Base-by-base conservation (phyloP, 2,888 invertebrate species). In the Cheilosia variabilis region DNA sequence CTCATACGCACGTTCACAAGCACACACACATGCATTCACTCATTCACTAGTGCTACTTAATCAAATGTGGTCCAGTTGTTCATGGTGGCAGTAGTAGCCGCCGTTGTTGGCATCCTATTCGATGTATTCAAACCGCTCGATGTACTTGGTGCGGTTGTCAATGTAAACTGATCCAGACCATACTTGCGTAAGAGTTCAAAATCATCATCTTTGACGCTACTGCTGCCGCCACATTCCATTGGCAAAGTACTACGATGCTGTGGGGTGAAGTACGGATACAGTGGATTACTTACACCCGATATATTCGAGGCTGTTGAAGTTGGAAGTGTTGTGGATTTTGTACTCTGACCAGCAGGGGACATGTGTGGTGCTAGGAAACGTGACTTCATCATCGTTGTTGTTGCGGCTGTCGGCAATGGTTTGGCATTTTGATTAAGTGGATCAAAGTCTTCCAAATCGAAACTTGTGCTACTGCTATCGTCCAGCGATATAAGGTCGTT, bases 401-500 rank as follows among this genome's bases (percentile, higher is more conserved):
- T 27, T 53, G 55, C 47, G 81, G 68, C 24, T 43, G 89, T 75
- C 10, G 92, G 92, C 79, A 92, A 73, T 78, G 93, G 93, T 69
- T 93, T 93, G 27, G 93, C 92, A 88, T 92, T 92, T 87, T 91
- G 90, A 89, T 92, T 93, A 22, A 95, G 91, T 15, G 95, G 95
- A 91, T 95, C 95, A 88, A 95, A 95, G 89, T 95, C 95, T 88
- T 95, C 95, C 58, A 94, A 90, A 88, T 92, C 93, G 88, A 94
- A 95, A 89, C 94, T 94, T 62, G 90, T 89, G 77, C 94, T 94
- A 58, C 94, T 93, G 82, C 95, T 95, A 91, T 95, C 95, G 91
- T 95, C 95, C 89, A 95, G 92, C 88, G 94, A 93, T 89, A 95
- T 95, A 87, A 95, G 92, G 92, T 95, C 95, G 90, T 94, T 93